Percentiles rank a stretch among this genome's conserved stretches.
Evolutionary conservation across 1,140 invertebrate species (phyloP).

Genomic region (Drosophila azteca): DNA sequence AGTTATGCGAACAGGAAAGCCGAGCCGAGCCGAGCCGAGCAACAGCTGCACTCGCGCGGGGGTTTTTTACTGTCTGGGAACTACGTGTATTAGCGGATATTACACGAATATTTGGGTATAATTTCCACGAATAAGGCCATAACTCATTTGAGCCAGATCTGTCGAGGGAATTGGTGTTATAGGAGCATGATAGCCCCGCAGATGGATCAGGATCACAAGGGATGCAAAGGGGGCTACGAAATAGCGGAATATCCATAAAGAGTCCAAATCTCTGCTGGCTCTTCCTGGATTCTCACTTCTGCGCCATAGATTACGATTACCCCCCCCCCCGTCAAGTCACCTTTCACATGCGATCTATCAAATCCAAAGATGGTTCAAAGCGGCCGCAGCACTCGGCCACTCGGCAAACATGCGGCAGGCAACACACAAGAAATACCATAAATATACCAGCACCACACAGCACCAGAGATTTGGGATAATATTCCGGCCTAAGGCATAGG

Average conservation of each 20-base stretch:
- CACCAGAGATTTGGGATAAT: slow-evolving; percentile 44
- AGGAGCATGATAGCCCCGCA: no score
- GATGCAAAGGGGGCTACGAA: no score
- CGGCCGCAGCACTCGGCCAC: slow-evolving; percentile 35
- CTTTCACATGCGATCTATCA: slow-evolving; percentile 59
- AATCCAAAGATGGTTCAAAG: slow-evolving; percentile 58
- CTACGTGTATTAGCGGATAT: slow-evolving; percentile 19
- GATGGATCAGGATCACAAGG: no score
- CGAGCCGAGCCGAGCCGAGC: slow-evolving; percentile 35
- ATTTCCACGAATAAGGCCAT: not conserved
- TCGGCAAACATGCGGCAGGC: slow-evolving; percentile 44
- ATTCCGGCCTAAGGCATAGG: slow-evolving; percentile 40
- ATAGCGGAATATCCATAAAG: no score
- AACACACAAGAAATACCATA: slow-evolving; percentile 49
- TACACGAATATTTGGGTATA: not conserved
- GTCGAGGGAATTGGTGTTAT: no score
- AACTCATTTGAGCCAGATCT: not conserved
- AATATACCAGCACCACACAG: slow-evolving; percentile 30
- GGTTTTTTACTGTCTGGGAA: slow-evolving; percentile 22
- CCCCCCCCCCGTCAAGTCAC: slow-evolving; percentile 38
- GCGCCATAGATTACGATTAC: slow-evolving; percentile 34
- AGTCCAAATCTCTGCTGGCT: not conserved
- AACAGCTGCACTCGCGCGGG: slow-evolving; percentile 36
- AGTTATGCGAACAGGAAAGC: slow-evolving; percentile 52
- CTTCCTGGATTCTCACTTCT: slow-evolving; percentile 15